Evolutionary conservation across 2,113 vertebrate genomes (phyloP).

Genomic region (Entomyzon cyanotis): DNA sequence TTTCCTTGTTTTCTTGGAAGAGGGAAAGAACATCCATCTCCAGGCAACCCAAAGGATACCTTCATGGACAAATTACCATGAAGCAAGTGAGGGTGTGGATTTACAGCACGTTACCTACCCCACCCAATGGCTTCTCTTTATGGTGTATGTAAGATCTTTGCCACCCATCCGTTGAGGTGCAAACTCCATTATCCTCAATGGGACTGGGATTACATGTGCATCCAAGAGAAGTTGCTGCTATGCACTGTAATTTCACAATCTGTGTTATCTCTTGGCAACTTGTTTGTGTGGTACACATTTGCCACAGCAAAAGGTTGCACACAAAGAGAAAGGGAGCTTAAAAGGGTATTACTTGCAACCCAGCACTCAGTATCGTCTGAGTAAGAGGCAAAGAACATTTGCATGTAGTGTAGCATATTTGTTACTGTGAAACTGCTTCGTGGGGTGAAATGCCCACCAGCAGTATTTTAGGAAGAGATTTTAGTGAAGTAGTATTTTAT

Average conservation of each 20-base stretch:
- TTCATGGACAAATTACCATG: neutral
- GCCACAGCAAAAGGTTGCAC: neutral
- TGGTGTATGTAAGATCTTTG: neutral
- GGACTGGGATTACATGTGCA: neutral
- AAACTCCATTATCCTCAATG: neutral
- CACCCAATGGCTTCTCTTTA: conserved; percentile 15
- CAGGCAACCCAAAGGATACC: neutral
- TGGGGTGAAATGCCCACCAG: neutral
- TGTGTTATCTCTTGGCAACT: conserved; percentile 21
- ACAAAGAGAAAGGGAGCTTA: neutral
- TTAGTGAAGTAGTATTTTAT: neutral
- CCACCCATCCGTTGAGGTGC: neutral
- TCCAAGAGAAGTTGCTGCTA: neutral
- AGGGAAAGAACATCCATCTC: conserved; percentile 7
- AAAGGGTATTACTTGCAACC: neutral
- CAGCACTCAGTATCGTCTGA: neutral
- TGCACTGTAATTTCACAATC: conserved; percentile 7
- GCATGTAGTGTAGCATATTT: neutral
- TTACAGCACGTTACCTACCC: neutral
- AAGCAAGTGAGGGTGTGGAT: conserved; percentile 37
- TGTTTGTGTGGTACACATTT: conserved; percentile 20
- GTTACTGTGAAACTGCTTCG: neutral
- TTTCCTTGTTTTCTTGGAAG: conserved; percentile 24
- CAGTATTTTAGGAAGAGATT: neutral
- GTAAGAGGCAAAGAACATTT: neutral